Evolutionary conservation across 2,797 vertebrate genomes (phyloP).

Genomic region (Amazonetta brasiliensis): DNA sequence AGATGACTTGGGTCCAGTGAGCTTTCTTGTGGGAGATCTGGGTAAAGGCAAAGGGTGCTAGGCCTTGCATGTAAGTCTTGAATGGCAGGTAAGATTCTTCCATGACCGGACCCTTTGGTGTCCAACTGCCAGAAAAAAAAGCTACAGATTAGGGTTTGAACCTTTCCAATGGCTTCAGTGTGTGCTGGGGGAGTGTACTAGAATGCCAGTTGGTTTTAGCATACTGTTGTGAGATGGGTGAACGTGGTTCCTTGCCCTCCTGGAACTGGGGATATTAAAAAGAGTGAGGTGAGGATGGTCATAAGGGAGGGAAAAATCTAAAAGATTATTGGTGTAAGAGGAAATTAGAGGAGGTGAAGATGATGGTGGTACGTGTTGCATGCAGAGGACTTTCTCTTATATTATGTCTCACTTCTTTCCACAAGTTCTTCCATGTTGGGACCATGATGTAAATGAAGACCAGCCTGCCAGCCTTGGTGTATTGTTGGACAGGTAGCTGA

Average conservation of each 20-base stretch:
- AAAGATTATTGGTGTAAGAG: neutral
- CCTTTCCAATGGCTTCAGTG: neutral
- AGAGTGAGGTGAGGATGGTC: neutral
- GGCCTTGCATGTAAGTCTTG: neutral
- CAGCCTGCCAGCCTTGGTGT: neutral
- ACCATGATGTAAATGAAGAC: neutral
- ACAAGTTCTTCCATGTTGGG: neutral
- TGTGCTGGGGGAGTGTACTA: neutral
- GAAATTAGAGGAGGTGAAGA: neutral
- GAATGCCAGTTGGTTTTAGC: neutral
- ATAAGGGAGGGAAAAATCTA: neutral
- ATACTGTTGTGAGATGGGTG: neutral
- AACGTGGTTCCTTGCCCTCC: neutral
- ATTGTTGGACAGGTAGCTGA: neutral
- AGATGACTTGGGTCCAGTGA: neutral
- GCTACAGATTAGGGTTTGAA: neutral
- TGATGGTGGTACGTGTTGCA: neutral
- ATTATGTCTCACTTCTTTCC: neutral
- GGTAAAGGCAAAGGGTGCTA: neutral
- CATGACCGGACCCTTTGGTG: neutral
- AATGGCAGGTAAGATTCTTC: constrained; percentile 24
- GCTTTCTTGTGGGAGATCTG: neutral
- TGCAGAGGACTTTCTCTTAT: neutral
- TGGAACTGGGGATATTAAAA: neutral
- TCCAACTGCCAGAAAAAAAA: neutral